These are phyloP conservation scores for Emydocephalus ijimae DNA, from an alignment of 2,113 vertebrate genomes.

Conservation along the genomic window DNA sequence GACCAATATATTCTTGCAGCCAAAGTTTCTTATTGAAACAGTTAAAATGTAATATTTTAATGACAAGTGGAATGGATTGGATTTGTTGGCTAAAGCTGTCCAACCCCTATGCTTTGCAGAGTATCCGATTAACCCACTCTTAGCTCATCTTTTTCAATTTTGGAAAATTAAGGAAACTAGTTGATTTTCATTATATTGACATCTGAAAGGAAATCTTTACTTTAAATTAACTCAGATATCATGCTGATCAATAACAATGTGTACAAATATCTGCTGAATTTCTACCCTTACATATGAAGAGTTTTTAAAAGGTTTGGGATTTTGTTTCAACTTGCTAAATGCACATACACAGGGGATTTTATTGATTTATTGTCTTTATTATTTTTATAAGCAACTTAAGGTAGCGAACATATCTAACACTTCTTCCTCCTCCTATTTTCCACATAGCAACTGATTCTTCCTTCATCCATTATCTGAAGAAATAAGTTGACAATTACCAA, in stretches of 20 bases:
- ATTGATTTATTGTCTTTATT: neutral
- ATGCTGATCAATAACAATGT: neutral
- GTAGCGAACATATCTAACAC: neutral
- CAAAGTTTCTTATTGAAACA: neutral
- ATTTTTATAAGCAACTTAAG: neutral
- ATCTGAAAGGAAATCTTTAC: neutral
- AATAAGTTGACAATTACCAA: neutral
- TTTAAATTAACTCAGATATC: neutral
- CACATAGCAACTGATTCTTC: neutral
- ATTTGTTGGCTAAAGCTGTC: neutral
- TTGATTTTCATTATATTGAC: neutral
- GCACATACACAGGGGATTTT: neutral
- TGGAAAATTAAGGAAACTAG: neutral
- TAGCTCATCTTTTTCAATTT: neutral
- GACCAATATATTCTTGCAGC: slow-evolving; percentile 27
- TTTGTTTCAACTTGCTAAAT: neutral
- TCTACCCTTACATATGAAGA: neutral
- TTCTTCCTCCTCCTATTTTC: neutral
- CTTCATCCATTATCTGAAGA: neutral
- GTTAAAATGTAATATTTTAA: neutral
- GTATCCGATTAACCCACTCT: neutral
- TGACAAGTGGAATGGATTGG: neutral
- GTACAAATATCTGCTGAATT: neutral
- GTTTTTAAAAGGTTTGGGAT: neutral
- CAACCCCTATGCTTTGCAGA: neutral